phyloP scores from a whole-genome alignment of 2,797 vertebrate species.

The Botia almorhae region DNA sequence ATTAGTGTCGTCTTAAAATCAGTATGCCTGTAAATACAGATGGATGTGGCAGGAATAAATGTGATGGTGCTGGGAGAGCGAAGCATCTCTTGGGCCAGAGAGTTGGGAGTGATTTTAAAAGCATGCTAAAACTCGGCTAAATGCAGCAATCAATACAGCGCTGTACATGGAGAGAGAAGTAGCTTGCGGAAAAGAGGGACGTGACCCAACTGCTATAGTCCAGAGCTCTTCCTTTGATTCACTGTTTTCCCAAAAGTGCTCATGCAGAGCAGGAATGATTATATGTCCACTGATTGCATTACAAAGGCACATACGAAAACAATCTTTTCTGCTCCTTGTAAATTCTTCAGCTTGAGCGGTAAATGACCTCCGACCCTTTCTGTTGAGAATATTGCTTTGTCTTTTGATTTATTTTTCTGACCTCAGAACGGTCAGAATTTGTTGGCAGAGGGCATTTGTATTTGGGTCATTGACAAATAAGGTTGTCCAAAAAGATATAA shows the following conservation, averaged over 20 bases:
- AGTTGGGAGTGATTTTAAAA: slow-evolving; percentile 64
- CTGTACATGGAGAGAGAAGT: slow-evolving; percentile 55
- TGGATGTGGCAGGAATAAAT: slow-evolving; percentile 57
- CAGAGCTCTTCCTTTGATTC: slow-evolving; percentile 59
- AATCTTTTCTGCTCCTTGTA: slow-evolving; percentile 46
- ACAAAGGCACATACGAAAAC: slow-evolving; percentile 64
- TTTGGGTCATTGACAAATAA: slow-evolving; percentile 3
- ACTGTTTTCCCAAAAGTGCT: slow-evolving; percentile 60
- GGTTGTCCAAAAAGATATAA: no score
- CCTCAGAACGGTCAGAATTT: slow-evolving; percentile 3
- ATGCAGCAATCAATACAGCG: slow-evolving; percentile 63
- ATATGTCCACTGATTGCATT: slow-evolving; percentile 64
- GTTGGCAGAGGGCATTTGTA: neutral
- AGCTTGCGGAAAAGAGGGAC: slow-evolving; percentile 52
- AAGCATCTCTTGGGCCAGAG: slow-evolving; percentile 55
- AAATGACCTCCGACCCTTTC: slow-evolving; percentile 3
- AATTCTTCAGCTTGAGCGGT: slow-evolving; percentile 20
- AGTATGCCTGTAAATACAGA: slow-evolving; percentile 63
- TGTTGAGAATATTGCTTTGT: neutral
- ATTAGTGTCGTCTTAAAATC: slow-evolving; percentile 59
- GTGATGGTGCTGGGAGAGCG: slow-evolving; percentile 46
- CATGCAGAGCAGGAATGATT: slow-evolving; percentile 65
- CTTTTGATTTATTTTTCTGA: neutral
- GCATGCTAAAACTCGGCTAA: slow-evolving; percentile 65
- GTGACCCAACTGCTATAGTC: slow-evolving; percentile 67